A percentile compares a stretch with the other conserved stretches of the same genome.
phyloP scores from a whole-genome alignment of 1,140 invertebrate species.

The Magallana gigas region DNA sequence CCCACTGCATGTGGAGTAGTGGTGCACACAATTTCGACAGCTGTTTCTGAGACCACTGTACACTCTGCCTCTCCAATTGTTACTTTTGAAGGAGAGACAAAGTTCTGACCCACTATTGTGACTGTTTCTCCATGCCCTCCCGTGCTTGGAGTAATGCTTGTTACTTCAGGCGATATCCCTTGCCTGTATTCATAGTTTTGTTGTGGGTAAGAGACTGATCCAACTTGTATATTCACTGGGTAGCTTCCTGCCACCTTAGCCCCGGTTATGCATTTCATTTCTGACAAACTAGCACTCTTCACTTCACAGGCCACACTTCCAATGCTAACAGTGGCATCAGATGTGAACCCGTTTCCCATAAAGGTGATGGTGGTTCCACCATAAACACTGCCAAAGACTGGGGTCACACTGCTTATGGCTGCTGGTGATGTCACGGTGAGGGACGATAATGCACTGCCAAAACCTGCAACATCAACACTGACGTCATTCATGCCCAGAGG shows the following conservation, averaged over 20 bases:
- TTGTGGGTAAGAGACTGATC: slow-evolving; percentile 51
- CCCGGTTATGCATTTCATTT: slow-evolving; percentile 59
- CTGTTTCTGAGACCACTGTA: slow-evolving; percentile 48
- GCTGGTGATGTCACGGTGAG: slow-evolving; percentile 40
- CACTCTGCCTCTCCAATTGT: slow-evolving; percentile 57
- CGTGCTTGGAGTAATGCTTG: slow-evolving; percentile 48
- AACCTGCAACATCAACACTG: slow-evolving; percentile 46
- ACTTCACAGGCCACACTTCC: slow-evolving; percentile 37
- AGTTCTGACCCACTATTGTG: slow-evolving; percentile 62
- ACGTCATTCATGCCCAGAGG: slow-evolving; percentile 52
- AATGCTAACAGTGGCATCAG: slow-evolving; percentile 43
- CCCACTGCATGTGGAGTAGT: slow-evolving; percentile 60
- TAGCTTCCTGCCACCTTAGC: slow-evolving; percentile 55
- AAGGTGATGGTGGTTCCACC: slow-evolving; percentile 63
- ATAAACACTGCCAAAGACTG: slow-evolving; percentile 60
- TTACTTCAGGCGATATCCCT: slow-evolving; percentile 61
- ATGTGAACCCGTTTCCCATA: slow-evolving; percentile 61
- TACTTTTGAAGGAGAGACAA: slow-evolving; percentile 58
- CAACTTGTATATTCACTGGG: slow-evolving; percentile 58
- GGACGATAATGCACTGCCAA: slow-evolving; percentile 48
- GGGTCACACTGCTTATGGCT: slow-evolving; percentile 50
- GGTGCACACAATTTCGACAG: slow-evolving; percentile 57
- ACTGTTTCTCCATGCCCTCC: slow-evolving; percentile 55
- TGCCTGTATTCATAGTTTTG: slow-evolving; percentile 43
- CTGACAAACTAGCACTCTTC: slow-evolving; percentile 24